A percentile compares a stretch with the other conserved stretches of the same genome.
Conservation (phyloP, 2,797 vertebrate genomes). For the Sphenopsis melanotis region DNA sequence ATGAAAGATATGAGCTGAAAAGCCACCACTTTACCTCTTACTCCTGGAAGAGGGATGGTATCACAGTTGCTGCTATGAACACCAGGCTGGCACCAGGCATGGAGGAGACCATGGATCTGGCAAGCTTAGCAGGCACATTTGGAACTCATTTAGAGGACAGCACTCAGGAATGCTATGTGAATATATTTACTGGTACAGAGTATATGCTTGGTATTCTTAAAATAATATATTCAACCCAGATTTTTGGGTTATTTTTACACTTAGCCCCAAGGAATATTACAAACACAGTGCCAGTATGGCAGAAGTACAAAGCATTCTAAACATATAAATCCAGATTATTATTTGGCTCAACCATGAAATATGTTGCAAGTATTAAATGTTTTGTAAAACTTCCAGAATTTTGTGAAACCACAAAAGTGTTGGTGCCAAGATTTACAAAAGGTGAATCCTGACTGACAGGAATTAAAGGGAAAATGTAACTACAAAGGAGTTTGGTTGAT, state of each 20-base stretch:
- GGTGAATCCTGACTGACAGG: background rate
- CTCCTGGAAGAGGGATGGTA: background rate
- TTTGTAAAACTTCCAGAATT: background rate
- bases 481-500: background rate
- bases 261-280: background rate
- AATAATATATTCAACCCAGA: background rate
- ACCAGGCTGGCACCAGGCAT: background rate
- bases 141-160: background rate
- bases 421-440: background rate
- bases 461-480: background rate
- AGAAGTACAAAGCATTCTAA: slow-evolving; percentile 3
- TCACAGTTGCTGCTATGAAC: background rate
- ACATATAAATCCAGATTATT: background rate
- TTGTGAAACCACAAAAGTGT: background rate
- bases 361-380: background rate
- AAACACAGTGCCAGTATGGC: background rate
- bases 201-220: background rate
- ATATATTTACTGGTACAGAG: background rate
- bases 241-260: background rate
- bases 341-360: background rate
- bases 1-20: background rate
- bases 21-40: background rate
- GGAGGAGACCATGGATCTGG: background rate
- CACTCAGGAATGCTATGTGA: background rate
- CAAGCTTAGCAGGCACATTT: background rate